Evolutionary conservation across 2,113 vertebrate genomes (phyloP), one percentile per base, ranked within the genome.

Genomic region (Chloropsis hardwickii): DNA sequence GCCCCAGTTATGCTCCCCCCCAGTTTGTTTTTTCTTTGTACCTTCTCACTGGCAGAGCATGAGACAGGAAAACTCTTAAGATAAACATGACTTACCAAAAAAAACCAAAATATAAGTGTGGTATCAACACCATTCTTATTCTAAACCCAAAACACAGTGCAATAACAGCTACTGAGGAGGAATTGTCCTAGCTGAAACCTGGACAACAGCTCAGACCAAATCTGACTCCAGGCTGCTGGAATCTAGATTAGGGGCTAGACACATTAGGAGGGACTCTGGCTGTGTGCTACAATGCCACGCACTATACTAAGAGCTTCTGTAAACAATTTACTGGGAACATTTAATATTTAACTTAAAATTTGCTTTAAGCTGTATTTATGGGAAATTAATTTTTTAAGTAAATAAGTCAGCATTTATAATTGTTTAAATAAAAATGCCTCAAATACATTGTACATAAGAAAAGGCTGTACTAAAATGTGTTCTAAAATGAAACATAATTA

Each of bases 31-130:
- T 37, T 44, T 0, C 9, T 37, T 77, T 77, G 14, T 37, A 37
- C 22, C 20, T 60, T 77, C 33, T 45, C 62, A 69, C 62, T 44
- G 53, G 27, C 17, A 44, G 33, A 77, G 31, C 31, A 58, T 10
- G 27, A 51, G 11, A 51, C 7, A 60, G 23, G 39, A 69, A 60
- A 77, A 60, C 27, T 18, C 7, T 37, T 19, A 42, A 31, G 31
- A 50, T 27, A 51, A 77, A 77, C 6, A 27, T 0, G 0, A 12
- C 27, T 76, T 35, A 44, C n/a, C n/a, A n/a, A 3, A 4, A 51
- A 67, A 60, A 35, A 3, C 2, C 12, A 24, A 57, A 74, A 65
- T 8, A 1, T 20, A 45, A 40, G 23, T 5, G 3, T 51, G 54
- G 37, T 77, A 53, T 28, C 45, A 60, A 33, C 45, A 69, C 18